Conservation (phyloP, 1,140 invertebrate species). For the Cyphomyrmex costatus region DNA sequence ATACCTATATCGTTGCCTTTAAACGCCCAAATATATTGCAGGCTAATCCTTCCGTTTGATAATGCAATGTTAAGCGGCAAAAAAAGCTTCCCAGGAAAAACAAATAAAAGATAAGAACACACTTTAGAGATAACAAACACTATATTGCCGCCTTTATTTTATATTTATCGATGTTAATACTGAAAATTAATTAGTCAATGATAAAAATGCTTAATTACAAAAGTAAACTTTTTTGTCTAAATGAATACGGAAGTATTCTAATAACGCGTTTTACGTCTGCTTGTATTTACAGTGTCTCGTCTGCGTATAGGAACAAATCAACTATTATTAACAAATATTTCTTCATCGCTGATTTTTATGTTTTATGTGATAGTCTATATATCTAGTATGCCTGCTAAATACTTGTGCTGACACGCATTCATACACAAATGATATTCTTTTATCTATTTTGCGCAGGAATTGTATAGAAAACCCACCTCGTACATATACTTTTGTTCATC, state of each 20-base stretch:
- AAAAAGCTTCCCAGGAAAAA: slow-evolving; percentile 7
- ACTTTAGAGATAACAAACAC: slow-evolving; percentile 23
- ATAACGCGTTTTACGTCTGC: no score
- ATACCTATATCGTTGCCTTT: not conserved
- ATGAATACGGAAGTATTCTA: slow-evolving; percentile 15
- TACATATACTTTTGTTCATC: not conserved
- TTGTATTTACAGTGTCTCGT: not conserved
- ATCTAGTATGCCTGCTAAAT: not conserved
- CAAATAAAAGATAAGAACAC: not conserved
- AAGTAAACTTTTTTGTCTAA: slow-evolving; percentile 1
- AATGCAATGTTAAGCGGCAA: slow-evolving; percentile 30
- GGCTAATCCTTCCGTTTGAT: slow-evolving; percentile 46
- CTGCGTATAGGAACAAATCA: not conserved
- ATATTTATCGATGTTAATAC: slow-evolving; percentile 12
- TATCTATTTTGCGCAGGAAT: not conserved
- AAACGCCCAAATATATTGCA: slow-evolving; percentile 50
- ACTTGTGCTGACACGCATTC: not conserved
- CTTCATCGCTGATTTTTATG: not conserved
- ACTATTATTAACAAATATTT: not conserved
- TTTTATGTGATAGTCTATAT: not conserved
- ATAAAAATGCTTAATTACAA: not conserved
- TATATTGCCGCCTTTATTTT: not conserved
- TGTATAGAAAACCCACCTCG: not conserved
- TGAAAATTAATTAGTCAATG: slow-evolving; percentile 28
- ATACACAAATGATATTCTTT: not conserved